These are phyloP conservation scores for Clarias macrocephalus DNA, from an alignment of 2,113 vertebrate genomes.

Conservation along the genomic window DNA sequence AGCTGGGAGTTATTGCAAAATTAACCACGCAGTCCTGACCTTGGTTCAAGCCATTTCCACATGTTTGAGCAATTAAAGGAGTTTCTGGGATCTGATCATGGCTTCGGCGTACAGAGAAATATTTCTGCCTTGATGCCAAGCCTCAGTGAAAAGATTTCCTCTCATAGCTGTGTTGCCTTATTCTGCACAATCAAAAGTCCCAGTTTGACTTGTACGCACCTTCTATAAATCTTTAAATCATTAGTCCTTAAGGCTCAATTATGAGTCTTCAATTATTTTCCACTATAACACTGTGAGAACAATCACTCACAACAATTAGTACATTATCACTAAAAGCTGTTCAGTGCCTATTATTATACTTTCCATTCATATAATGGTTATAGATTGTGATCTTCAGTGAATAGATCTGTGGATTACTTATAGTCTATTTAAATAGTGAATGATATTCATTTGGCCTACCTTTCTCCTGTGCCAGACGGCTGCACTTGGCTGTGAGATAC, in stretches of 20 bases:
- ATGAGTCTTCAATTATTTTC: neutral
- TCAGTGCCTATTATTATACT: neutral
- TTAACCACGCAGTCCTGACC: no score
- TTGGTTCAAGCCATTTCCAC: no score
- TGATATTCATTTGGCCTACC: conserved; percentile 52
- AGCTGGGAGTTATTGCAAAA: no score
- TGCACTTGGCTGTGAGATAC: conserved; percentile 74
- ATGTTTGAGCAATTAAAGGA: no score
- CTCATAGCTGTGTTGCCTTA: no score
- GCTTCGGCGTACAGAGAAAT: no score
- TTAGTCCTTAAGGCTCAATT: neutral
- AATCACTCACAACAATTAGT: neutral
- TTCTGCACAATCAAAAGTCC: no score
- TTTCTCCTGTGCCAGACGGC: conserved; percentile 68
- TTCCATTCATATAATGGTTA: neutral
- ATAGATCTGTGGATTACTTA: neutral
- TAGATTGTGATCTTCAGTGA: neutral
- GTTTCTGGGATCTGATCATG: no score
- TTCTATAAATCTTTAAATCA: neutral
- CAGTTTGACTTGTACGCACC: no score
- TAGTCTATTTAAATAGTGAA: neutral
- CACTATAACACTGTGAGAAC: neutral
- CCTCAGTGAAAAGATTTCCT: no score
- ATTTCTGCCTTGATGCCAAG: no score
- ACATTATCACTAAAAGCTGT: neutral